Evolutionary conservation across 1,140 invertebrate species (phyloP).

Genomic region (Andrena cerasifolii): DNA sequence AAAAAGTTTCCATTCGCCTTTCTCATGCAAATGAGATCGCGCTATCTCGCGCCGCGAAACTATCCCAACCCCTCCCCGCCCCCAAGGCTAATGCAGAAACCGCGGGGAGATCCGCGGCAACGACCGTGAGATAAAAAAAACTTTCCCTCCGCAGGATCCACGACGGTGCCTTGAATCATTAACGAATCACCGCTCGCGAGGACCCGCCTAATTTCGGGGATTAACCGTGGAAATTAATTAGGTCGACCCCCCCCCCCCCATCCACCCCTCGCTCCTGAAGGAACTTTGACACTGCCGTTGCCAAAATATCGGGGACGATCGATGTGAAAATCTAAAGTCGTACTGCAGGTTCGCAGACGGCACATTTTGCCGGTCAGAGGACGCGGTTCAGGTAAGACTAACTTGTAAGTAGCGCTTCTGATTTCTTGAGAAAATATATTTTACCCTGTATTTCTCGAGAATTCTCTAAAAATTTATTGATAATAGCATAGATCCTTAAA

Average conservation of each 20-base stretch:
- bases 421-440: too few species aligned
- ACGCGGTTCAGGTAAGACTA: too few species aligned
- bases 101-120: constrained; percentile 36
- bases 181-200: constrained; percentile 58
- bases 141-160: constrained; percentile 28
- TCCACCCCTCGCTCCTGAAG: not conserved
- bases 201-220: constrained; percentile 54
- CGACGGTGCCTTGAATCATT: constrained; percentile 60
- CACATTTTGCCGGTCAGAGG: too few species aligned
- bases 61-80: constrained; percentile 64
- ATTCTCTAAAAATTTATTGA: too few species aligned
- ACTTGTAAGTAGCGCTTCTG: too few species aligned
- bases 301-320: not conserved
- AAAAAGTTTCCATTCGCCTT: constrained; percentile 75
- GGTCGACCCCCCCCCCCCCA: not conserved
- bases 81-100: constrained; percentile 53
- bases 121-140: constrained; percentile 31
- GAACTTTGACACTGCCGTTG: constrained; percentile 10
- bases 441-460: too few species aligned
- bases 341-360: not conserved
- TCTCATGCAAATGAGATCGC: constrained; percentile 76
- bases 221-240: constrained; percentile 60
- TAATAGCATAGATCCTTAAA: too few species aligned
- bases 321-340: not conserved
- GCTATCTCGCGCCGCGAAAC: constrained; percentile 61